Base-by-base conservation (phyloP, 2,797 vertebrate genomes). In the Argentina silus region DNA sequence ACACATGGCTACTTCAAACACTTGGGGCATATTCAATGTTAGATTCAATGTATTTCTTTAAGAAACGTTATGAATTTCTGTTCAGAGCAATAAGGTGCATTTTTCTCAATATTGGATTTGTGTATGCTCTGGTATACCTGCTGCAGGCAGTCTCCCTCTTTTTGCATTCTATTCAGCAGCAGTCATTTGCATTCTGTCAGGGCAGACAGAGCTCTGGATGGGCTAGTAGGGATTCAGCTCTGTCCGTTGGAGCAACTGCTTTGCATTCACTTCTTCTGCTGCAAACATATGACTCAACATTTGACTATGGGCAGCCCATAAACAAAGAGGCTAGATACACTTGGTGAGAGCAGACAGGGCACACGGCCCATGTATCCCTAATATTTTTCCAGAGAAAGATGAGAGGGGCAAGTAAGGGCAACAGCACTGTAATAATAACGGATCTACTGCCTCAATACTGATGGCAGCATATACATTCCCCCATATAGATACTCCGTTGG, bases 261-360 rank as follows among this genome's bases (percentile, higher is more conserved):
- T 92, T 91, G 87, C 85, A 90, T 92, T 86, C 78, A 77, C 74
- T 67, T 82, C 77, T 72, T 80, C 78, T 75, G 65, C 81, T 75
- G 83, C 74, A 67, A 81, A 84, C 83, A 70, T 72, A 80, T 83
- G 86, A 88, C 84, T 89, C 86, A 85, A 89, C 85, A 83, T 90
- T 86, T 90, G 85, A 89, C 88, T 87, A 87, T 81, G 82, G 69
- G 70, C 76, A 80, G 78, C 67, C 70, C 70, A 74, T 51, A 78
- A 80, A 80, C 73, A 79, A 76, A 75, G 69, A 76, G 60, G 21
- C 50, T 27, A 5, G 7, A 55, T 63, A 51, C 67, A 74, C 12
- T 50, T 19, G 56, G 73, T 67, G 66, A 69, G 61, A 65, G 76
- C 76, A 68, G 72, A 45, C 70, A 8, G 70, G 50, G 78, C 62